These are phyloP conservation scores for Metopolophium dirhodum DNA, from an alignment of 1,140 invertebrate genomes.

Conservation along the genomic window DNA sequence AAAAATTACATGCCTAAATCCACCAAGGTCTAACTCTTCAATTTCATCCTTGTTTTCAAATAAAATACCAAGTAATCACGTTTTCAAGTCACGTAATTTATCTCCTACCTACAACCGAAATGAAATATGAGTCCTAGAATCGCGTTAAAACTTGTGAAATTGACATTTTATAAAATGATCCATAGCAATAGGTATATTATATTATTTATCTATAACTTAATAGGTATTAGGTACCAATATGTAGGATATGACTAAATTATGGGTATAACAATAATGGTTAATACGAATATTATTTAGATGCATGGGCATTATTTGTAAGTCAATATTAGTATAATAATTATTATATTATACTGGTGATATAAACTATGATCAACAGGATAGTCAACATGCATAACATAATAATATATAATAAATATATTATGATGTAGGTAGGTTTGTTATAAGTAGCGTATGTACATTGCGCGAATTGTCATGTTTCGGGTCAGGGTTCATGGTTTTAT, in stretches of 20 bases:
- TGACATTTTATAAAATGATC: not conserved
- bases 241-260: not conserved
- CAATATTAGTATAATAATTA: not conserved
- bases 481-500: conserved; percentile 48
- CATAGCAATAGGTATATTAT: not conserved
- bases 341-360: not conserved
- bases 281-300: not conserved
- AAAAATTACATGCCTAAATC: conserved; percentile 36
- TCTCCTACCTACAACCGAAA: not conserved
- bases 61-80: conserved; percentile 37
- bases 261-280: not conserved
- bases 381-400: not conserved
- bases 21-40: conserved; percentile 36
- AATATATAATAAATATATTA: not conserved
- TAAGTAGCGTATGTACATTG: not conserved
- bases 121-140: not conserved
- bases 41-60: conserved; percentile 49
- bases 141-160: not conserved
- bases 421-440: not conserved
- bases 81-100: conserved; percentile 16
- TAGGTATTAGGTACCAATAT: not conserved
- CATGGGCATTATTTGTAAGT: not conserved
- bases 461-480: conserved; percentile 17
- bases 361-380: not conserved
- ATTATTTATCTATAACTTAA: not conserved